Evolutionary conservation across 2,888 invertebrate genomes (phyloP).

Genomic region (Ecdyonurus torrentis): DNA sequence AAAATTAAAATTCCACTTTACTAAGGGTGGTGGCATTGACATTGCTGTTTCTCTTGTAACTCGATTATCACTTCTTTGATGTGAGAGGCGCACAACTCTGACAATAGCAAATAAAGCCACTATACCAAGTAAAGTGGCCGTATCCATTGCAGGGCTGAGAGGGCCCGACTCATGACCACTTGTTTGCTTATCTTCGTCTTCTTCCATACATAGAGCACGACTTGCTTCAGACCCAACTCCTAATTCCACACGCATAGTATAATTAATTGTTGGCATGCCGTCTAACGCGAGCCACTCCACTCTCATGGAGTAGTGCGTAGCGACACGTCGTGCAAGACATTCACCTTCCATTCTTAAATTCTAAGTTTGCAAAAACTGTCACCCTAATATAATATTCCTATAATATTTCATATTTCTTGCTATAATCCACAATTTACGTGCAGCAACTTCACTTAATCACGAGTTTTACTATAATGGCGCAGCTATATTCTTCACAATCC

Average conservation of each 20-base stretch:
- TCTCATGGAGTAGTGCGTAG: conserved; percentile 13
- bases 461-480: too few species aligned
- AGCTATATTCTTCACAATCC: neutral
- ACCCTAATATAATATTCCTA: neutral
- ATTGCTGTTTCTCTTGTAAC: neutral
- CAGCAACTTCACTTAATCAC: neutral
- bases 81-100: neutral
- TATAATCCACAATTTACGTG: conserved; percentile 1
- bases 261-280: conserved; percentile 12
- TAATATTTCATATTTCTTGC: conserved; percentile 4
- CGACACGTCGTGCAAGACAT: conserved; percentile 4
- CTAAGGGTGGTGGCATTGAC: neutral
- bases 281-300: conserved; percentile 15
- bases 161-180: neutral
- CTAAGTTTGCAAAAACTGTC: too few species aligned
- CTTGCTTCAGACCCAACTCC: neutral
- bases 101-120: neutral
- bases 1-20: neutral
- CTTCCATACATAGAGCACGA: neutral
- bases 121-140: neutral
- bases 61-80: neutral
- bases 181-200: neutral
- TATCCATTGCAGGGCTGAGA: neutral
- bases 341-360: neutral
- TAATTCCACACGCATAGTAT: conserved; percentile 10